These are phyloP conservation scores for Drosophila phalerata DNA, from an alignment of 2,888 invertebrate genomes.

Conservation along the genomic window DNA sequence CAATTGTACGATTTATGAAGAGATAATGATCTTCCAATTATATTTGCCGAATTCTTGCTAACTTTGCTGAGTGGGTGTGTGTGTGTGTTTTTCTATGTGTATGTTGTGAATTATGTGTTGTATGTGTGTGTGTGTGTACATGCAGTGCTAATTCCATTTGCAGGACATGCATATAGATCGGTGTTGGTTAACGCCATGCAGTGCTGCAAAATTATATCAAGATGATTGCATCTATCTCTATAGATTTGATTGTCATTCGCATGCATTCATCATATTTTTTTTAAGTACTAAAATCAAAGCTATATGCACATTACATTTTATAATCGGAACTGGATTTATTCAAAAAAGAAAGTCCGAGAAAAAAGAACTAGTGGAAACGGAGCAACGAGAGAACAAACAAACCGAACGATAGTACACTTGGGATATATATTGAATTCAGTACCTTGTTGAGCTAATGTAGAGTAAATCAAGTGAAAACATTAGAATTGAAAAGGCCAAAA, in stretches of 20 bases:
- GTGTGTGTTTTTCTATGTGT: not conserved
- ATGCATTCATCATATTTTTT: slow-evolving; percentile 37
- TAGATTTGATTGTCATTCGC: slow-evolving; percentile 24
- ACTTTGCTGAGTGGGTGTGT: slow-evolving; percentile 8
- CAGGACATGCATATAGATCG: slow-evolving; percentile 21
- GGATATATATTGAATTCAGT: slow-evolving; percentile 68
- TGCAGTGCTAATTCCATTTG: slow-evolving; percentile 39
- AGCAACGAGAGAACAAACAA: slow-evolving; percentile 70
- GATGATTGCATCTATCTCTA: slow-evolving; percentile 13
- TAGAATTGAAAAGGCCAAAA: slow-evolving; percentile 86
- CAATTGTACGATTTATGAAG: slow-evolving; percentile 9
- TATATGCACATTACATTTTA: slow-evolving; percentile 50
- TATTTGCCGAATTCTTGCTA: slow-evolving; percentile 48
- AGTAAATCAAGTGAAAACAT: slow-evolving; percentile 86
- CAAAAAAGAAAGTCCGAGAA: slow-evolving; percentile 47
- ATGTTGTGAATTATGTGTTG: slow-evolving; percentile 1
- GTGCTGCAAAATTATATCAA: slow-evolving; percentile 35
- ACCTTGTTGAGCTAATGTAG: slow-evolving; percentile 86
- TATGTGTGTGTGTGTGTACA: slow-evolving; percentile 23
- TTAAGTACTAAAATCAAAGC: slow-evolving; percentile 33
- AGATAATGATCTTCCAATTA: slow-evolving; percentile 28
- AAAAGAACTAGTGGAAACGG: slow-evolving; percentile 53
- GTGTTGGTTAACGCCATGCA: slow-evolving; percentile 60
- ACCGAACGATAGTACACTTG: slow-evolving; percentile 57
- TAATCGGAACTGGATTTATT: slow-evolving; percentile 36